These are phyloP conservation scores for Aricia agestis DNA, from an alignment of 1,140 invertebrate species.

Conservation along the genomic window DNA sequence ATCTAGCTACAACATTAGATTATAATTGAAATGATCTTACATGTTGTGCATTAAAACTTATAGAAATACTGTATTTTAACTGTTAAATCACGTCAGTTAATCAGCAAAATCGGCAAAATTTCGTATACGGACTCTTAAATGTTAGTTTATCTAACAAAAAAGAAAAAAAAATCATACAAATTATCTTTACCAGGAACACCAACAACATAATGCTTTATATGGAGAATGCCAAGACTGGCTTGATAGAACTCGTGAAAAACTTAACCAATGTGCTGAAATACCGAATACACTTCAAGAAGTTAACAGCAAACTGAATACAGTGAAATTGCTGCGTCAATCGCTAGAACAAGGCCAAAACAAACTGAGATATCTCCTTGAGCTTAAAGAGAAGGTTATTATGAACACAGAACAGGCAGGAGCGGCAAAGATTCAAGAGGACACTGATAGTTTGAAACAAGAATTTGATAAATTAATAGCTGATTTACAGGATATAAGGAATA, in stretches of 20 bases:
- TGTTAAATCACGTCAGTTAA: no score
- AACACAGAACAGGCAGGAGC: conserved; percentile 92
- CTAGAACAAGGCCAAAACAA: conserved; percentile 95
- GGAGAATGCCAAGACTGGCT: conserved; percentile 95
- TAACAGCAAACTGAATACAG: conserved; percentile 87
- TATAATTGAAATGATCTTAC: no score
- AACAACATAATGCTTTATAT: conserved; percentile 91
- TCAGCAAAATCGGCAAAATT: no score
- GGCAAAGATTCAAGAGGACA: conserved; percentile 92
- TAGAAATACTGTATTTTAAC: no score
- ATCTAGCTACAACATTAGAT: no score
- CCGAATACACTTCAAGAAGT: conserved; percentile 87
- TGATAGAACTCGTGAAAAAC: conserved; percentile 89
- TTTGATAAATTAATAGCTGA: conserved; percentile 90
- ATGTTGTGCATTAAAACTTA: no score
- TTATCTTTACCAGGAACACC: conserved; percentile 81
- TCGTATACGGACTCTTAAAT: no score
- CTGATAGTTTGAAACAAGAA: conserved; percentile 89
- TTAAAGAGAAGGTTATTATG: conserved; percentile 94
- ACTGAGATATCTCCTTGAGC: conserved; percentile 89
- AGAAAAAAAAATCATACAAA: neutral
- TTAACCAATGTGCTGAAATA: conserved; percentile 85
- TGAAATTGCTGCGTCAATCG: conserved; percentile 89
- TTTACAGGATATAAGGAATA: conserved; percentile 86
- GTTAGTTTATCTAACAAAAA: no score